phyloP scores from a whole-genome alignment of 2,113 vertebrate species.

The Antennarius striatus region DNA sequence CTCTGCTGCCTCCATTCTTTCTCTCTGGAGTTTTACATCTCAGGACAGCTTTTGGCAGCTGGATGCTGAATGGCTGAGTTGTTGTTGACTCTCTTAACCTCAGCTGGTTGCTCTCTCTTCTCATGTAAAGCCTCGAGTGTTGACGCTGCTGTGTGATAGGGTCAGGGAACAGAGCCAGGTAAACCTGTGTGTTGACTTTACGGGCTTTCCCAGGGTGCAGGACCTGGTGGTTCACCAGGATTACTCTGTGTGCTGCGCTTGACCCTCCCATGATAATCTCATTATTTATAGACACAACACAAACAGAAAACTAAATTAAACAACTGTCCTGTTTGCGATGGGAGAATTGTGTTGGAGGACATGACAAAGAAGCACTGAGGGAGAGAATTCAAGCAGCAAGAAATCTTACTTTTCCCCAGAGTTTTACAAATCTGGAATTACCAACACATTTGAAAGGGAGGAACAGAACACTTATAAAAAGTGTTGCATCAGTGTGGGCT shows the following conservation, averaged over 20 bases:
- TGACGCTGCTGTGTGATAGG: constrained; percentile 32
- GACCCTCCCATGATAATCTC: constrained; percentile 28
- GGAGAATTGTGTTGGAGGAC: constrained; percentile 24
- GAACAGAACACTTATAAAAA: too few relatives aligned
- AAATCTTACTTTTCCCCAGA: not conserved
- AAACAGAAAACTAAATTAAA: constrained; percentile 53
- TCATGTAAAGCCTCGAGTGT: constrained; percentile 41
- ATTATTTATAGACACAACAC: constrained; percentile 56
- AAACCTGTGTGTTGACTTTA: constrained; percentile 69
- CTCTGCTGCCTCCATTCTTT: not conserved
- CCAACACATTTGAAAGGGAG: too few relatives aligned
- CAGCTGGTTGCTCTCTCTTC: constrained; percentile 27
- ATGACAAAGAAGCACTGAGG: constrained; percentile 8
- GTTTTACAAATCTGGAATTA: too few relatives aligned
- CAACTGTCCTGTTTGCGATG: constrained; percentile 23
- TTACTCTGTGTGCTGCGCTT: constrained; percentile 23
- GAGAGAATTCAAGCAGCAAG: not conserved
- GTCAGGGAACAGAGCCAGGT: constrained; percentile 37
- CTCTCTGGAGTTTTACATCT: constrained; percentile 22
- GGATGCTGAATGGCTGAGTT: constrained; percentile 19
- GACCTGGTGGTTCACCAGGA: constrained; percentile 30
- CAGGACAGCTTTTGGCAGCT: not conserved
- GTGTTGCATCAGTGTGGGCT: not conserved
- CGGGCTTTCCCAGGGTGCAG: constrained; percentile 57
- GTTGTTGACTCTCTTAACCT: constrained; percentile 34